Evolutionary conservation across 2,888 invertebrate species (phyloP).

Genomic region (Scaptomyza caliginosa): DNA sequence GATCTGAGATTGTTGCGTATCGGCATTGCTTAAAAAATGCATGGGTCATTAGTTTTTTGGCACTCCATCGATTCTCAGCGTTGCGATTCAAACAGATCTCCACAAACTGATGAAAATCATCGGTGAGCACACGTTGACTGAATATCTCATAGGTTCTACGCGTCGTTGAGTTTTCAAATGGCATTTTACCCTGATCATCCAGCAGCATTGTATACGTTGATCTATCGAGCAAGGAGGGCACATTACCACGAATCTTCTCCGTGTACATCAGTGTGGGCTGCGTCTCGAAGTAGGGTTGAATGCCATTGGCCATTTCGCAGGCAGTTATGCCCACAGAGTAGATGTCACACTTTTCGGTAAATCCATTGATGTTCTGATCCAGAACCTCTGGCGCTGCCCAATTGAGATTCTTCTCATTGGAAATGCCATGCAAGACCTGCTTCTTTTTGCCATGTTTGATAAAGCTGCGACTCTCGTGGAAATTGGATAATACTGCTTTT

Average conservation of each 20-base stretch:
- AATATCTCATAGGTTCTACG: constrained; percentile 84
- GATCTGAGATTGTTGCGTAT: constrained; percentile 80
- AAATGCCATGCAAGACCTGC: constrained; percentile 90
- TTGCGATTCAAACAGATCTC: constrained; percentile 89
- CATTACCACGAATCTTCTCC: constrained; percentile 91
- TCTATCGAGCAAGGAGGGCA: constrained; percentile 90
- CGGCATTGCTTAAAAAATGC: constrained; percentile 89
- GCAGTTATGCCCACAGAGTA: constrained; percentile 95
- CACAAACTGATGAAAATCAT: constrained; percentile 91
- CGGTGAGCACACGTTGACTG: constrained; percentile 88
- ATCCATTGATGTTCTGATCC: constrained; percentile 94
- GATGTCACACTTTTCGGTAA: constrained; percentile 94
- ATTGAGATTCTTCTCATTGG: constrained; percentile 87
- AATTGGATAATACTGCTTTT: constrained; percentile 90
- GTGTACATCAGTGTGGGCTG: constrained; percentile 95
- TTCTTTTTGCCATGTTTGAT: constrained; percentile 89
- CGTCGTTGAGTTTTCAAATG: constrained; percentile 18
- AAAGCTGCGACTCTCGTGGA: constrained; percentile 91
- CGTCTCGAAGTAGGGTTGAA: constrained; percentile 93
- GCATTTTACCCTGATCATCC: constrained; percentile 62
- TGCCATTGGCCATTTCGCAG: constrained; percentile 91
- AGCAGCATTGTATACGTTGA: constrained; percentile 87
- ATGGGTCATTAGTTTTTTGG: constrained; percentile 89
- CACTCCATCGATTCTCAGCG: constrained; percentile 88
- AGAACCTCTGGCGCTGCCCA: constrained; percentile 97